Evolutionary conservation across 1,140 invertebrate genomes (phyloP), one percentile per base, ranked within the genome.

Genomic region (Lasioglossum baleicum): DNA sequence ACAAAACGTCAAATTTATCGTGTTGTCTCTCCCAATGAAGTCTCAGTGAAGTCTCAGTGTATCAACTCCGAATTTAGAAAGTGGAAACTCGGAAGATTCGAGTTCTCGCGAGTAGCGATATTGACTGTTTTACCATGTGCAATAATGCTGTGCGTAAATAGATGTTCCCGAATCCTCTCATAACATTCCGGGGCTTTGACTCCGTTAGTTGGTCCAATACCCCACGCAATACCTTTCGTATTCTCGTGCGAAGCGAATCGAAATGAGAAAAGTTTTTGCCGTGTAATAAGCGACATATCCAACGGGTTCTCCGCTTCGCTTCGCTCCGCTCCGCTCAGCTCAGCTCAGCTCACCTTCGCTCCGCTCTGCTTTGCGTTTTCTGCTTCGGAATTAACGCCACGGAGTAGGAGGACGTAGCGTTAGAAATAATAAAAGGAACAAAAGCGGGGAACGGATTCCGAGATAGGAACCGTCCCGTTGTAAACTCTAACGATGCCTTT

Each of bases 231-330:
- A 87, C 79, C 71, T 87, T 87, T 84, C 77, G 77, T 72, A 87
- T 87, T 84, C 71, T 58, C 76, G 35, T 13, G 48, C 68, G 40
- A 58, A 80, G 63, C 51, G 58, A 60, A 69, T 79, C 79, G 84
- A 83, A 90, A 91, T 91, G 88, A 90, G 89, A 90, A 91, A 91
- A 91, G 88, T 91, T 91, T 90, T 82, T 82, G 53, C 82, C 81
- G 83, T 80, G 85, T 88, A 90, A 91, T 91, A 91, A 90, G 86
- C 87, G 80, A 85, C 67, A 73, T 73, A 71, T 75, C 60, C 74
- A 48, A n/a, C 56, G 44, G 44, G 10, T 10, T 48, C 8, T 11
- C 10, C 44, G 10, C 11, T 10, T 64, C 69, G 13, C 60, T 60
- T 64, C 68, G 48, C 73, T 70, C 80, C 71, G 48, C 51, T 42